A percentile compares a stretch with the other conserved stretches of the same genome.
phyloP scores from a whole-genome alignment of 2,113 vertebrate genomes.

The Catharus bicknelli region DNA sequence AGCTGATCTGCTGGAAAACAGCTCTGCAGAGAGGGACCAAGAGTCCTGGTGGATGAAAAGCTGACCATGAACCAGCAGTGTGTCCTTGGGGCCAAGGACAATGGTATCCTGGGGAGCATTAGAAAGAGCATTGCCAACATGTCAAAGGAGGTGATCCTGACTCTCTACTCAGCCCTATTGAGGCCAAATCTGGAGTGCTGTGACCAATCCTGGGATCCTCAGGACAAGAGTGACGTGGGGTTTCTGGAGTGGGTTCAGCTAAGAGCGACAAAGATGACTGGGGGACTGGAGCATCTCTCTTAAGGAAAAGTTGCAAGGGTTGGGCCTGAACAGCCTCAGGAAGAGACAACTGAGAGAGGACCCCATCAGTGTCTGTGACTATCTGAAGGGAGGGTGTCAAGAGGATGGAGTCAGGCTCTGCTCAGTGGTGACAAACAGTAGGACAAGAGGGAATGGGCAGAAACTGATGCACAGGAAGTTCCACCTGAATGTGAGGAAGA shows the following conservation, averaged over 20 bases:
- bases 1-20: neutral
- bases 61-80: neutral
- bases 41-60: neutral
- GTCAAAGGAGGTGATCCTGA: neutral
- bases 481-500: neutral
- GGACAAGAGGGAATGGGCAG: neutral
- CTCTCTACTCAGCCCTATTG: too few relatives aligned
- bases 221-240: neutral
- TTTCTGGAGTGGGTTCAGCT: too few relatives aligned
- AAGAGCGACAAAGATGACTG: rapidly evolving
- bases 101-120: too few relatives aligned
- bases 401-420: neutral
- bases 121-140: neutral
- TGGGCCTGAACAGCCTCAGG: neutral
- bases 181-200: neutral
- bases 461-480: neutral
- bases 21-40: neutral
- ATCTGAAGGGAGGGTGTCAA: neutral
- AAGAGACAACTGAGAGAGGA: neutral
- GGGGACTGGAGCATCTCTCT: neutral
- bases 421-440: too few relatives aligned
- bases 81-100: neutral
- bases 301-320: neutral
- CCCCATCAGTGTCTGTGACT: too few relatives aligned
- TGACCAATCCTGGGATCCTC: neutral